Base-by-base conservation (phyloP, 35 echinoderm and acorn worm species). In the Chiridota heheva region DNA sequence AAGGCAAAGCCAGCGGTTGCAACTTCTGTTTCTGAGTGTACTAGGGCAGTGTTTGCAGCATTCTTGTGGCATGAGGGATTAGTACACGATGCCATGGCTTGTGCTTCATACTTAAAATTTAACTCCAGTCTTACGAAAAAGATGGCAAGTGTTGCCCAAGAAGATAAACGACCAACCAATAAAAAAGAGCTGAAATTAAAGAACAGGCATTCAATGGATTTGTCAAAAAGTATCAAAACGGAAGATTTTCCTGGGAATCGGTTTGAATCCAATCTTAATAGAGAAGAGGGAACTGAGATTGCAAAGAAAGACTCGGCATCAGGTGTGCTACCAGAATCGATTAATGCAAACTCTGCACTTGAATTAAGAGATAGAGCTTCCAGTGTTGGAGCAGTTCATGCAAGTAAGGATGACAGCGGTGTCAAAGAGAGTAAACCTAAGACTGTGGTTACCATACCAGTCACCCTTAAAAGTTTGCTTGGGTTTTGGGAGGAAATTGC, bases 191-290 rank as follows among this genome's bases (percentile, higher is more conserved):
- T 46, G 10, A 98, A 98, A 74, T 40, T 98, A 28, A 98, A 98
- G 73, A 98, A 92, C 48, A 91, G 95, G 37, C 95, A 98, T 64
- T 98, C 95, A 5, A 91, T 91, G 85, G 95, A 98, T 79, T 60
- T 98, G 27, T 90, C 87, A 6, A 90, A 90, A 68, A 85, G 82
- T 29, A 70, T 86, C 29, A 82, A 81, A 18, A 83, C 86, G 16
- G 76, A 78, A 36, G 75, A 78, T 12, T 78, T 78, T 42, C 26
- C 75, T 27, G 31, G 75, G 10, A 78, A 78, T 24, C 27, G 75
- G 20, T 30, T 76, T 25, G 72, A 76, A 32, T 4, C 27, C 2
- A 29, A 33, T 36, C 34, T 7, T 2, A 18, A 69, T 0, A 58
- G 75, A 18, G 42, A 49, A n/a, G 70, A 80, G 59, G 47, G 38